Percentiles rank a stretch among this genome's conserved stretches.
Conservation (phyloP, 2,113 vertebrate genomes). For the Acinonyx jubatus region DNA sequence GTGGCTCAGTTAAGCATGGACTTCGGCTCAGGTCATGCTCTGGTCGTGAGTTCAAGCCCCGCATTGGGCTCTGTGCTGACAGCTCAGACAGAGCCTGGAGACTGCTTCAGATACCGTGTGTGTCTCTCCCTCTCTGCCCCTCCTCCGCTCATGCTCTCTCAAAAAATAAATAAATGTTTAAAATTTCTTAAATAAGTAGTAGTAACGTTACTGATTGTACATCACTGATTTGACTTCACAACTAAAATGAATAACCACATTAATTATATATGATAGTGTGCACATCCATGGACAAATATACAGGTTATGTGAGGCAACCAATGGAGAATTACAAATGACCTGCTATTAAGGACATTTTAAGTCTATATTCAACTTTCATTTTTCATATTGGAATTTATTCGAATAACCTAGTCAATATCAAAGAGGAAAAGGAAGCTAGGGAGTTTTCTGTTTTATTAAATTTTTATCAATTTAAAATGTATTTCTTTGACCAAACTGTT, state of each 20-base stretch:
- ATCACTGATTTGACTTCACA: background rate
- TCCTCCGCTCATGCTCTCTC: no score
- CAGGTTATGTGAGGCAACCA: background rate
- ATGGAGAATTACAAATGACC: background rate
- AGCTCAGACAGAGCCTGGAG: no score
- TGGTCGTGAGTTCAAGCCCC: no score
- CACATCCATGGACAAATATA: background rate
- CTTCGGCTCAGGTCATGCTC: no score
- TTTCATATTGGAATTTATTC: background rate
- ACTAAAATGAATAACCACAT: conserved; percentile 15
- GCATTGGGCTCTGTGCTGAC: no score
- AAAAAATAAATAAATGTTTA: no score
- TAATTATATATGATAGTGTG: background rate
- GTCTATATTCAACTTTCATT: conserved; percentile 19
- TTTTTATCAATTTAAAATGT: background rate
- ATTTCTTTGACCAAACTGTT: conserved; percentile 13
- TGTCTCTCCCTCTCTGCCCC: no score
- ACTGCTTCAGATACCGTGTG: no score
- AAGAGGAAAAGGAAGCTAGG: background rate
- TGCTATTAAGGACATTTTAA: conserved; percentile 19
- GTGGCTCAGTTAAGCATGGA: no score
- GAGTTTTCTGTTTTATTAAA: background rate
- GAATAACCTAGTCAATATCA: background rate
- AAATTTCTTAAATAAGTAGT: background rate
- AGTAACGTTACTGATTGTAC: background rate